Evolutionary conservation across 2,888 invertebrate genomes (phyloP), one percentile per base, ranked within the genome.

Genomic region (Encarsia formosa): DNA sequence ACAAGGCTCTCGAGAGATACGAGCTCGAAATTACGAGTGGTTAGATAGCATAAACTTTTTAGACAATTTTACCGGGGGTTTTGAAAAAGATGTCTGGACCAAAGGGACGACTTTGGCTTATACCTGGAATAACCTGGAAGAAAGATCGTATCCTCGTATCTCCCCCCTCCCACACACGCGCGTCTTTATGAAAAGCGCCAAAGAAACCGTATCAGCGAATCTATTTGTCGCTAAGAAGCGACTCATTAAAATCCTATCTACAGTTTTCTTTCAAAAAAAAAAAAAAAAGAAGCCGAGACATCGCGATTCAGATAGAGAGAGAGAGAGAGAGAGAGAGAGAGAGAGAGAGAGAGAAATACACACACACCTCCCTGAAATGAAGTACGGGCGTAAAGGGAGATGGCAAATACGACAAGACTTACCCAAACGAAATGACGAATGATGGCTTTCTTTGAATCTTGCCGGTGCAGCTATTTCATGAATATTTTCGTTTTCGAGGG

Each of bases 321-420:
- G n/a, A 38, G 13, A 29, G 26, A 38, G 29, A 39, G n/a, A 11
- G 34, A 19, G 4, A 40, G 40, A 8, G 20, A 32, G 42, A 15
- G 9, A 26, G 35, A 35, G 20, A 31, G 20, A 43, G 34, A 41
- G 15, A 43, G 53, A 56, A 56, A 24, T 44, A 26, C 47, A 63
- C n/a, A n/a, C n/a, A n/a, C n/a, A n/a, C n/a, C n/a, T n/a, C n/a
- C n/a, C n/a, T n/a, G n/a, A n/a, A n/a, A n/a, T n/a, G n/a, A n/a
- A n/a, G n/a, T n/a, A n/a, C n/a, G n/a, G n/a, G n/a, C n/a, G n/a
- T n/a, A 67, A 69, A 69, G 62, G 61, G 65, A 69, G 70, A 70
- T 69, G 64, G 69, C 67, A 70, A 70, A 70, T 70, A 70, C 64
- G 70, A 70, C 70, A 70, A 70, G 68, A 54, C 52, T 26, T 45